Conservation (phyloP, 2,888 invertebrate genomes). For the Phrixothrix hirtus region DNA sequence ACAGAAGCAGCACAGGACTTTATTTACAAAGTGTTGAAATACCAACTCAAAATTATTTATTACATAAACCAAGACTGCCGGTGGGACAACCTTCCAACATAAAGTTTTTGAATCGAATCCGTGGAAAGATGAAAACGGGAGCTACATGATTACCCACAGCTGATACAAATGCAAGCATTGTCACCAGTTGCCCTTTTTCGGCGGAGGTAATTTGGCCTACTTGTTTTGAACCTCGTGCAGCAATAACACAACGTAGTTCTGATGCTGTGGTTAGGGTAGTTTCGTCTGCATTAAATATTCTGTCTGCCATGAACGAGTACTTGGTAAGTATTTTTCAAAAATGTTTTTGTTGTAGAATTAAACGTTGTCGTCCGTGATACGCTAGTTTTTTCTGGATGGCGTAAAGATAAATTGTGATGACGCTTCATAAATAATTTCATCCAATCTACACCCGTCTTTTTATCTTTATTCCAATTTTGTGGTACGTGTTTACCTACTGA, state of each 20-base stretch:
- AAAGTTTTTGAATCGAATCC: conserved; percentile 19
- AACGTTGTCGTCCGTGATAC: conserved; percentile 11
- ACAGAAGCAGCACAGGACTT: conserved; percentile 39
- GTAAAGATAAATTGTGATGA: background rate
- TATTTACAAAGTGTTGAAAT: conserved; percentile 41
- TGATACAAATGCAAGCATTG: conserved; percentile 17
- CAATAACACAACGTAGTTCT: conserved; percentile 11
- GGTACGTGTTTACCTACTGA: too few species aligned
- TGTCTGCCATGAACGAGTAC: conserved; percentile 7
- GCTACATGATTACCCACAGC: conserved; percentile 13
- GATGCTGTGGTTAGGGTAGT: conserved; percentile 10
- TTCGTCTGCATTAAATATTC: conserved; percentile 21
- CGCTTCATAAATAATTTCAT: conserved; percentile 2
- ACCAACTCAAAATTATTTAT: conserved; percentile 37
- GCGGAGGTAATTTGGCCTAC: conserved; percentile 7
- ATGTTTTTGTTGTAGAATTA: conserved; percentile 10
- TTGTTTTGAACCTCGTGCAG: conserved; percentile 12
- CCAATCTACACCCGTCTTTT: background rate
- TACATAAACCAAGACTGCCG: conserved; percentile 21
- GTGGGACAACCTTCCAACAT: conserved; percentile 21
- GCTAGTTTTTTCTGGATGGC: conserved; percentile 15
- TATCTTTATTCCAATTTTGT: background rate
- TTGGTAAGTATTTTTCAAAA: conserved; percentile 11
- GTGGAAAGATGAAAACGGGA: conserved; percentile 27
- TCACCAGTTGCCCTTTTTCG: conserved; percentile 15